phyloP scores from a whole-genome alignment of 2,113 vertebrate genomes.

The Prietella phreatophila region DNA sequence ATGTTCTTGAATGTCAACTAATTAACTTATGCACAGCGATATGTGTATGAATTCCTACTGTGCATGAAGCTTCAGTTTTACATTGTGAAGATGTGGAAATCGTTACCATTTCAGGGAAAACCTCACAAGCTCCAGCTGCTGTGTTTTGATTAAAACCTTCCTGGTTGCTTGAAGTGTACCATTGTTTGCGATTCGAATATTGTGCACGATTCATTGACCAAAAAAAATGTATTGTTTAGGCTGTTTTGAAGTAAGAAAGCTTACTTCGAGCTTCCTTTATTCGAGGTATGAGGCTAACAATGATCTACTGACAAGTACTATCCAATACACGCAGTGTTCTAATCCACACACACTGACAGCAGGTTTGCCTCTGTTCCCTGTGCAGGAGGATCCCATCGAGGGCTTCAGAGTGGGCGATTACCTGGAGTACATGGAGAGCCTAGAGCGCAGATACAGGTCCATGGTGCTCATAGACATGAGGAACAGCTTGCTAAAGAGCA shows the following conservation, averaged over 20 bases:
- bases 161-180: neutral
- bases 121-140: neutral
- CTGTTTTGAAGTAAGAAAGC: neutral
- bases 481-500: constrained; percentile 63
- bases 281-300: neutral
- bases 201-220: neutral
- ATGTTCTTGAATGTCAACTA: constrained; percentile 2
- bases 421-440: constrained; percentile 84
- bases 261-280: neutral
- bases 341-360: neutral
- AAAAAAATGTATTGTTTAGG: neutral
- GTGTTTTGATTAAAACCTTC: neutral
- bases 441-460: constrained; percentile 81
- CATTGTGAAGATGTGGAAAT: neutral
- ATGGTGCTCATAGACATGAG: constrained; percentile 83
- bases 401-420: constrained; percentile 84
- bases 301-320: neutral
- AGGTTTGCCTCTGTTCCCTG: constrained; percentile 7
- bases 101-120: neutral
- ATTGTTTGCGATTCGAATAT: neutral
- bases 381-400: constrained; percentile 88
- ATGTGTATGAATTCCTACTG: constrained; percentile 9
- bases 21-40: constrained; percentile 1
- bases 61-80: constrained; percentile 7
- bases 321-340: neutral